phyloP scores from a whole-genome alignment of 2,113 vertebrate species.

The Sakesphorus luctuosus region DNA sequence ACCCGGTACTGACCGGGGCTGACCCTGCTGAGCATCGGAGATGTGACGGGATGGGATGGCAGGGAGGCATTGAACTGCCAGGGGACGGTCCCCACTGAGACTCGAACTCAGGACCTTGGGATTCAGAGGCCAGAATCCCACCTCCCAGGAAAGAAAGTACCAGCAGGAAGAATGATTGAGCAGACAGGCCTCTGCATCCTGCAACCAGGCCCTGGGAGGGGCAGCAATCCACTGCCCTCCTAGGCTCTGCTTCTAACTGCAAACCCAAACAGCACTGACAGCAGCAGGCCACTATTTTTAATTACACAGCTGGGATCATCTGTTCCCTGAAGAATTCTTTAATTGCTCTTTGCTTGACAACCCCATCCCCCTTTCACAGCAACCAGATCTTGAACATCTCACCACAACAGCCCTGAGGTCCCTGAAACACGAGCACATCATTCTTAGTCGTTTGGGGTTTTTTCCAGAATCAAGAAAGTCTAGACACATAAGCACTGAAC shows the following conservation, averaged over 20 bases:
- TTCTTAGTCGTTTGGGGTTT: not conserved
- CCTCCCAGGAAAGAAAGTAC: not conserved
- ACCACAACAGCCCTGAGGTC: not conserved
- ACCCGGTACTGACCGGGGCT: too few species aligned
- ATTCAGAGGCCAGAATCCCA: too few species aligned
- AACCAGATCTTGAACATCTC: not conserved
- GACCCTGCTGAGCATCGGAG: too few species aligned
- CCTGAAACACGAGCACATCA: not conserved
- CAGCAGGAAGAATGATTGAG: not conserved
- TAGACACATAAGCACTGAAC: not conserved
- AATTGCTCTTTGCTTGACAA: conserved; percentile 24
- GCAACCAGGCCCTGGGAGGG: not conserved
- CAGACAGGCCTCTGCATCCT: not conserved
- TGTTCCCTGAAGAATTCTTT: conserved; percentile 34
- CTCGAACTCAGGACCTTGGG: too few species aligned
- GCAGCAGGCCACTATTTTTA: conserved; percentile 36
- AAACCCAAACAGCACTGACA: not conserved
- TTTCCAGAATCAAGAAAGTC: not conserved
- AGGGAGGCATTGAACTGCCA: too few species aligned
- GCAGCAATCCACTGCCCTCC: not conserved
- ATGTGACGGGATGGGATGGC: too few species aligned
- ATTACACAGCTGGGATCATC: conserved; percentile 42
- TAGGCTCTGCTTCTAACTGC: not conserved
- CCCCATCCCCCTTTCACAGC: not conserved
- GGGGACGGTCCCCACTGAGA: too few species aligned